Percentiles rank a stretch among this genome's conserved stretches.
Conservation (phyloP, 2,797 vertebrate genomes). For the Leptoclinus maculatus region DNA sequence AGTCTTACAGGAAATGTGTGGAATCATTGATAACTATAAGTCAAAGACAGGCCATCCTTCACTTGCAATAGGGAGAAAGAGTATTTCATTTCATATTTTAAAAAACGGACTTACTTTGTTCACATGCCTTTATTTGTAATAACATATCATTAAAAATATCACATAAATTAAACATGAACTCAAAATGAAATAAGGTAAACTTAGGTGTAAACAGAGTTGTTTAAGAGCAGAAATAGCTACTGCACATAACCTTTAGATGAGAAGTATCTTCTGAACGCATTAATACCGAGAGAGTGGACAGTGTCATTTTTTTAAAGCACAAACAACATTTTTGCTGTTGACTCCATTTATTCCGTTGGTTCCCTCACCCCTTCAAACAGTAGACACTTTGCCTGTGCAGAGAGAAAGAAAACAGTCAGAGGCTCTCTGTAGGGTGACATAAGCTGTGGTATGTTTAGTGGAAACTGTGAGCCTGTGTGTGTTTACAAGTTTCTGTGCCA, state of each 20-base stretch:
- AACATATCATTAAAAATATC: slow-evolving; percentile 10
- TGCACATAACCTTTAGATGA: neutral
- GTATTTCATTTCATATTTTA: neutral
- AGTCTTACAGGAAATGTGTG: neutral
- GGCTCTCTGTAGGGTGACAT: neutral
- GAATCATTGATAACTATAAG: neutral
- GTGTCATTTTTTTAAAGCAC: neutral
- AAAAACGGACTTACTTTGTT: neutral
- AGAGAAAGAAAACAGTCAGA: slow-evolving; percentile 47
- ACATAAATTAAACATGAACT: neutral
- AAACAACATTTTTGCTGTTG: neutral
- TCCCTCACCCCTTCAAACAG: slow-evolving; percentile 76
- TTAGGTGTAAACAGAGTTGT: slow-evolving; percentile 17
- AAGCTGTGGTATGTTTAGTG: slow-evolving; percentile 9
- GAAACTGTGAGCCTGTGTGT: slow-evolving; percentile 8
- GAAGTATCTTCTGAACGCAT: slow-evolving; percentile 43
- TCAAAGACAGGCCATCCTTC: neutral
- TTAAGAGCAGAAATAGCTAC: slow-evolving; percentile 7
- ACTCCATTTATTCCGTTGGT: slow-evolving; percentile 58
- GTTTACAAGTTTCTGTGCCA: slow-evolving; percentile 10
- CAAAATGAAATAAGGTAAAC: slow-evolving; percentile 8
- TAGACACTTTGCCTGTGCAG: slow-evolving; percentile 85
- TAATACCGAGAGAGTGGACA: slow-evolving; percentile 6
- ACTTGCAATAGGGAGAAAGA: neutral
- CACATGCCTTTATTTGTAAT: slow-evolving; percentile 43